phyloP scores from a whole-genome alignment of 2,113 vertebrate species.

The Penelope pileata region DNA sequence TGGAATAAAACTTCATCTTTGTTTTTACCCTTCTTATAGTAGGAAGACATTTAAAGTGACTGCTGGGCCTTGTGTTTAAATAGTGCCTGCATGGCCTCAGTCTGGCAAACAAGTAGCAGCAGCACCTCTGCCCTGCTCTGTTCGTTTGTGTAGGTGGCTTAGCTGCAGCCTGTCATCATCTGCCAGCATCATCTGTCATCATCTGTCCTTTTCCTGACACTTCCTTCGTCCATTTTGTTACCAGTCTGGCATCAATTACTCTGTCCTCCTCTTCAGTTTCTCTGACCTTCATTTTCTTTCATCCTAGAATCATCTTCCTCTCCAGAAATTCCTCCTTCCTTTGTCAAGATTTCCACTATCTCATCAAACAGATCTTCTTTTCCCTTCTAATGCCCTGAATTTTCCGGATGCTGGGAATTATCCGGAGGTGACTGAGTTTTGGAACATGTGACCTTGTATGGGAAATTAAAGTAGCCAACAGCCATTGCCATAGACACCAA shows the following conservation, averaged over 20 bases:
- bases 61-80: not conserved
- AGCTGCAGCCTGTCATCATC: not conserved
- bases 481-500: not conserved
- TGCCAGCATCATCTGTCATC: not conserved
- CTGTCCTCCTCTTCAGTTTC: not conserved
- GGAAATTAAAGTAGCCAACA: not conserved
- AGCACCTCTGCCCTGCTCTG: not conserved
- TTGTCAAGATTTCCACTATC: not conserved
- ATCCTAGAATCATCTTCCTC: not conserved
- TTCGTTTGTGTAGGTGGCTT: not conserved
- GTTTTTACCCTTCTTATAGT: not conserved
- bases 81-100: not conserved
- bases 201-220: not conserved
- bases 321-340: not conserved
- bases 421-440: not conserved
- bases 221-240: not conserved
- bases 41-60: not conserved
- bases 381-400: not conserved
- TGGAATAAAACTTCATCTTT: not conserved
- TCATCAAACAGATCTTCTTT: not conserved
- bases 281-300: not conserved
- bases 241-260: not conserved
- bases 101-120: not conserved
- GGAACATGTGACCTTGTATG: not conserved
- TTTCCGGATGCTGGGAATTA: conserved; percentile 16